Evolutionary conservation across 2,888 invertebrate genomes (phyloP).

Genomic region (Hydrotaea cyrtoneurina): DNA sequence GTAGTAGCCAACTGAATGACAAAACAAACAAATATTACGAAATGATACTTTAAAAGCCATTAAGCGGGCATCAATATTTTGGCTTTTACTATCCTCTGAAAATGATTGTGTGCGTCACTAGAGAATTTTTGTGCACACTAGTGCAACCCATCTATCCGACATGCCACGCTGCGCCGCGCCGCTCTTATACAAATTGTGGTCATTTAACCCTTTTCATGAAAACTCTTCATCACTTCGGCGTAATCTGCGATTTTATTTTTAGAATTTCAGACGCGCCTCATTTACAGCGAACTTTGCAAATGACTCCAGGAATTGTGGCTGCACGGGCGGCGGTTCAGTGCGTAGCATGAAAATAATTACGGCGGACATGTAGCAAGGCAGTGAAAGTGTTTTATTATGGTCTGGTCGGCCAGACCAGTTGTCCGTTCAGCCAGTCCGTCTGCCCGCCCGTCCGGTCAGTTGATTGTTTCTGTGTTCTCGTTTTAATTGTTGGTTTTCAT

Average conservation of each 20-base stretch:
- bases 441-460: background rate
- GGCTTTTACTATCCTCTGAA: conserved; percentile 42
- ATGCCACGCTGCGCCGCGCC: background rate
- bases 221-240: background rate
- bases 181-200: conserved; percentile 15
- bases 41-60: conserved; percentile 45
- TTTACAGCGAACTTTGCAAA: conserved; percentile 23
- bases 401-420: conserved; percentile 8
- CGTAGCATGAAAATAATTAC: background rate
- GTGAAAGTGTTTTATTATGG: conserved; percentile 43
- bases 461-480: background rate
- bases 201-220: conserved; percentile 46
- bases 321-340: background rate
- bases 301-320: conserved; percentile 33
- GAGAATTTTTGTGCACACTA: background rate
- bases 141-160: background rate
- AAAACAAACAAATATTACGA: conserved; percentile 14
- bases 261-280: background rate
- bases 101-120: background rate
- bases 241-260: background rate
- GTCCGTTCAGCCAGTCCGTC: too few species aligned
- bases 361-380: background rate
- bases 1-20: background rate
- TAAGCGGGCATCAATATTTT: conserved; percentile 46
- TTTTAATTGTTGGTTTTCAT: conserved; percentile 48